Evolutionary conservation across 92 coral and sea anemone genomes (phyloP), one percentile per base, ranked within the genome.

Genomic region (Heliopora coerulea): DNA sequence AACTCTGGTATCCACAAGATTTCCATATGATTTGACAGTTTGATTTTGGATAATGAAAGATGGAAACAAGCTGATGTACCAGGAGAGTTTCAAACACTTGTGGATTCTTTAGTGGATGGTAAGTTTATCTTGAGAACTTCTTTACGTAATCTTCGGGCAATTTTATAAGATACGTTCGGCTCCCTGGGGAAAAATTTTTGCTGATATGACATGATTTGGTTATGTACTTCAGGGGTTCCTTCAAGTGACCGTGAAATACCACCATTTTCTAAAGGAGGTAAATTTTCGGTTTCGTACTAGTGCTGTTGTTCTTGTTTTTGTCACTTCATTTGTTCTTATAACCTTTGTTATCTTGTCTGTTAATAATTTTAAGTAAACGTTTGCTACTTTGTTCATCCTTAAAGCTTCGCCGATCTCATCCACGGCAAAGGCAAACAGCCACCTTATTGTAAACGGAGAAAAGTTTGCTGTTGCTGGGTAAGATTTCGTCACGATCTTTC

Each of bases 11-110:
- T n/a, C n/a, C 59, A 24, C n/a, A 24, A 54, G 9, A 62, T 62
- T 61, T 61, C 67, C 14, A 19, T 65, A 35, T 59, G 25, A 0
- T 74, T 76, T 73, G 29, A 25, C 69, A 95, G 99, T 62, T 82
- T 95, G 66, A 95, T 95, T 62, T 84, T 95, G 74, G 99, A 95
- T 63, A 90, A 95, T 52, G 99, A 95, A 68, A 75, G 99, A 79
- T 95, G 99, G 99, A 95, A 95, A 67, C 99, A 90, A 65, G 96
- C 99, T 17, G 99, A 95, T 44, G 99, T 95, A 6, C 99, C 99
- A 8, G 82, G 89, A 56, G 99, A 90, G 52, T 89, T 95, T 52
- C 99, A 95, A 68, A 56, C 83, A 11, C 77, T 95, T 34, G 99
- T 90, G 14, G 89, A 95, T 75, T 87, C 89, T 1, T 80, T 95